These are phyloP conservation scores for Chelon auratus DNA, from an alignment of 2,797 vertebrate genomes.

Conservation along the genomic window DNA sequence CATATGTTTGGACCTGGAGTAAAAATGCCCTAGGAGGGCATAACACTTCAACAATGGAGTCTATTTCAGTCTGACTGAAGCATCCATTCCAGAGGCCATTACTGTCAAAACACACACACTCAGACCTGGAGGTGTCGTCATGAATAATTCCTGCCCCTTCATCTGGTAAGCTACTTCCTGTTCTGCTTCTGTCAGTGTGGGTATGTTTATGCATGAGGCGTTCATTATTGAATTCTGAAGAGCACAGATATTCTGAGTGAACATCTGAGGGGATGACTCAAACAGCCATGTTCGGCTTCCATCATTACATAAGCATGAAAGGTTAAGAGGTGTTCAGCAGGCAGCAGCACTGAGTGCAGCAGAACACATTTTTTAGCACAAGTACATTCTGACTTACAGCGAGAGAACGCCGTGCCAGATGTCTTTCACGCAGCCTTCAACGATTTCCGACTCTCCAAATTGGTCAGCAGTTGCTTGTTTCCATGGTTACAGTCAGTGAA, in stretches of 20 bases:
- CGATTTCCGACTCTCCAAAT: slow-evolving; percentile 51
- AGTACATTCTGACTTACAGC: slow-evolving; percentile 16
- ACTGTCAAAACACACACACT: slow-evolving; percentile 60
- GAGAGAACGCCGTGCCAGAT: slow-evolving; percentile 3
- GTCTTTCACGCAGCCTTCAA: slow-evolving; percentile 38
- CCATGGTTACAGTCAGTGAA: slow-evolving; percentile 70
- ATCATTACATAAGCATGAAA: slow-evolving; percentile 52
- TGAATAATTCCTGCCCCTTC: slow-evolving; percentile 74
- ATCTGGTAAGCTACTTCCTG: slow-evolving; percentile 69
- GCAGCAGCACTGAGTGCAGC: slow-evolving; percentile 21
- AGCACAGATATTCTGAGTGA: slow-evolving; percentile 67
- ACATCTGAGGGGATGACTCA: slow-evolving; percentile 67
- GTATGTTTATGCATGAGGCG: slow-evolving; percentile 72
- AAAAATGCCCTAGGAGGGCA: slow-evolving; percentile 43
- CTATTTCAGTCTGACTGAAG: slow-evolving; percentile 65
- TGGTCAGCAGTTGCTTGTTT: slow-evolving; percentile 65
- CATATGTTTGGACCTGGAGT: slow-evolving; percentile 13
- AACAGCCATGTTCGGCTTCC: slow-evolving; percentile 53
- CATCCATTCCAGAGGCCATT: slow-evolving; percentile 67
- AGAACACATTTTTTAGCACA: slow-evolving; percentile 21
- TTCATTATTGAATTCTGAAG: slow-evolving; percentile 73
- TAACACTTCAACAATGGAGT: slow-evolving; percentile 47
- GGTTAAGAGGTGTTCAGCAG: slow-evolving; percentile 47
- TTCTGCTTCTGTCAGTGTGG: slow-evolving; percentile 63
- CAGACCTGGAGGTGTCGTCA: slow-evolving; percentile 68